These are phyloP conservation scores for Agrilus mali DNA, from an alignment of 2,888 invertebrate species.

Conservation along the genomic window DNA sequence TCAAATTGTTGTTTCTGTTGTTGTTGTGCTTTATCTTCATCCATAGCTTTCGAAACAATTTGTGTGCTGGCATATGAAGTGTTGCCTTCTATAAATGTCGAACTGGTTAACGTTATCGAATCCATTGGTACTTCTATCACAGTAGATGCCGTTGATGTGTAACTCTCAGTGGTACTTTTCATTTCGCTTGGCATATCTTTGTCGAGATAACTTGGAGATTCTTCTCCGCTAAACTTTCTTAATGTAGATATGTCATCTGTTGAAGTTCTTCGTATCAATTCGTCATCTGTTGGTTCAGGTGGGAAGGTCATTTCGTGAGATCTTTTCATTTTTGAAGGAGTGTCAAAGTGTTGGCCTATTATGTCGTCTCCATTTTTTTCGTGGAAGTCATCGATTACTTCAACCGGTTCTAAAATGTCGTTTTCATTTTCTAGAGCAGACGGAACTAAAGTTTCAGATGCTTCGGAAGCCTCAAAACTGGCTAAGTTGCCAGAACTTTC, in stretches of 20 bases:
- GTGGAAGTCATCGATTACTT: constrained; percentile 44
- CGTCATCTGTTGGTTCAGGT: constrained; percentile 35
- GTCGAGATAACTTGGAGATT: constrained; percentile 1
- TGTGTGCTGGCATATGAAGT: constrained; percentile 41
- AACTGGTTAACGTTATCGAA: constrained; percentile 40
- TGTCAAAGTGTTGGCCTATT: too few relatives aligned
- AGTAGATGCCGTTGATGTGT: constrained; percentile 29
- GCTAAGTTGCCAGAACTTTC: constrained; percentile 81
- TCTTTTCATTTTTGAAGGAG: constrained; percentile 63
- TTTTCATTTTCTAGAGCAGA: constrained; percentile 73
- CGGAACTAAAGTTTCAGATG: constrained; percentile 85
- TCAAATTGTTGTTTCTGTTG: constrained; percentile 8
- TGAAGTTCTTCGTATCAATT: too few relatives aligned
- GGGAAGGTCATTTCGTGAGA: constrained; percentile 85
- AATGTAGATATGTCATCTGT: too few relatives aligned
- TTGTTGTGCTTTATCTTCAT: constrained; percentile 8
- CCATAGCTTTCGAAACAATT: constrained; percentile 37
- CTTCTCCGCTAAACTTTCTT: too few relatives aligned
- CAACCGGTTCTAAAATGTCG: constrained; percentile 53
- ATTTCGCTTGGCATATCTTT: constrained; percentile 1
- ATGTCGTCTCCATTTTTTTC: constrained; percentile 41
- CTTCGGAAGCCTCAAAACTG: constrained; percentile 81
- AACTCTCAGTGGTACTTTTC: constrained; percentile 22
- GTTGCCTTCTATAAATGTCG: constrained; percentile 35
- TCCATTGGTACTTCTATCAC: constrained; percentile 26